Conservation (phyloP, 1,140 invertebrate genomes). For the Eueides isabella region DNA sequence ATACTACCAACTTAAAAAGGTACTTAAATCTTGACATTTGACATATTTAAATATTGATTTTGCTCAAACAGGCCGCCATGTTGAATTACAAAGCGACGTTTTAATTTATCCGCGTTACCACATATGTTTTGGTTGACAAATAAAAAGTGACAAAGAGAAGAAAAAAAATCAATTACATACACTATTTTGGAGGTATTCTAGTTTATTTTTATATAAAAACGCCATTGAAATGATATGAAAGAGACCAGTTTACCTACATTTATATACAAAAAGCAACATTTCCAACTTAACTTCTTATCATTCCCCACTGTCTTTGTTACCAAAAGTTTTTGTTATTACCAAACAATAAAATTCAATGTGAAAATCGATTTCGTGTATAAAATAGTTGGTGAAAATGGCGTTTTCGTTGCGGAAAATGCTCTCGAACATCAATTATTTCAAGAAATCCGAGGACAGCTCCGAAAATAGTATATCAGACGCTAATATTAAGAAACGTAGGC, state of each 20-base stretch:
- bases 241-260: background rate
- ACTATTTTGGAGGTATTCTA: constrained; percentile 17
- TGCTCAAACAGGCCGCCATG: background rate
- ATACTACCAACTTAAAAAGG: constrained; percentile 17
- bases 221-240: background rate
- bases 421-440: constrained; percentile 72
- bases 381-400: constrained; percentile 54
- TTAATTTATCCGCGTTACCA: constrained; percentile 7
- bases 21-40: background rate
- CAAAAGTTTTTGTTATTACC: background rate
- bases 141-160: constrained; percentile 13
- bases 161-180: constrained; percentile 2
- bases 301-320: background rate
- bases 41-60: constrained; percentile 13
- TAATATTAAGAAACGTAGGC: constrained; percentile 26
- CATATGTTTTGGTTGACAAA: constrained; percentile 25
- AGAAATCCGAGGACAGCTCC: constrained; percentile 54
- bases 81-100: constrained; percentile 2
- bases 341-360: constrained; percentile 6
- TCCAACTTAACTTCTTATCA: background rate
- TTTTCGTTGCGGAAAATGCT: constrained; percentile 71
- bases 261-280: background rate
- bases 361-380: background rate
- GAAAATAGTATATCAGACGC: constrained; percentile 32
- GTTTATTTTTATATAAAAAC: constrained; percentile 8